phyloP scores from a whole-genome alignment of 2,888 invertebrate genomes.

The Abscondita cerata region DNA sequence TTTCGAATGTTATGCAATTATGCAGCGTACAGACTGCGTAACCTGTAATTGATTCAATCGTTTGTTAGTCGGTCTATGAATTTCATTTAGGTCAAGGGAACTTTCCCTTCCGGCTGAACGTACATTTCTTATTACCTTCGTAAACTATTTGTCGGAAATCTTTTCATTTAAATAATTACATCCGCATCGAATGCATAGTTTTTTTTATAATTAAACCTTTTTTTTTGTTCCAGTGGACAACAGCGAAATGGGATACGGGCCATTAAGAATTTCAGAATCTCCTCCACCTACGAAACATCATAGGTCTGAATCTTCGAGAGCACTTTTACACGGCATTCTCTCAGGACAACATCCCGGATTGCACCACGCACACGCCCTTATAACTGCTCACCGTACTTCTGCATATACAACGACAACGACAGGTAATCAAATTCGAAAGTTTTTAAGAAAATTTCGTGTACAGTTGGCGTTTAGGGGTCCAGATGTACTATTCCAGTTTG shows the following conservation, averaged over 20 bases:
- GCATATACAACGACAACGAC: constrained; percentile 69
- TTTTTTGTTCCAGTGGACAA: constrained; percentile 67
- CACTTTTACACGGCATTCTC: constrained; percentile 69
- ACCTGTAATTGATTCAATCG: constrained; percentile 28
- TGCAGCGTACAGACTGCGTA: constrained; percentile 22
- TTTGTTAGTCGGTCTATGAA: constrained; percentile 34
- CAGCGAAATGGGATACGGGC: constrained; percentile 60
- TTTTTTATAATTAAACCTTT: constrained; percentile 10
- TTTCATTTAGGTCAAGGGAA: constrained; percentile 53
- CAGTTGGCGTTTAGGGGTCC: background rate
- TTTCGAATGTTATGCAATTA: constrained; percentile 23
- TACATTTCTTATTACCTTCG: constrained; percentile 18
- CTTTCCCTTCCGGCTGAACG: constrained; percentile 52
- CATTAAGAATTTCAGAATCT: constrained; percentile 44
- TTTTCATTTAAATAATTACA: constrained; percentile 17
- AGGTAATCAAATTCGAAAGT: constrained; percentile 57
- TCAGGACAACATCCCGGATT: constrained; percentile 62
- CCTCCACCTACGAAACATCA: constrained; percentile 42
- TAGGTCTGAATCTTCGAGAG: constrained; percentile 50
- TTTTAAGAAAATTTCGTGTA: too few relatives aligned
- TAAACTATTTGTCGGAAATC: constrained; percentile 25
- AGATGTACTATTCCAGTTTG: constrained; percentile 5
- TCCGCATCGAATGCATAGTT: constrained; percentile 15
- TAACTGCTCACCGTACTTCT: constrained; percentile 65
- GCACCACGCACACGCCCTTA: constrained; percentile 50